Percentiles rank a stretch among this genome's conserved stretches.
Conservation (phyloP, 2,888 invertebrate species). For the Scaptomyza cyrtandrae region DNA sequence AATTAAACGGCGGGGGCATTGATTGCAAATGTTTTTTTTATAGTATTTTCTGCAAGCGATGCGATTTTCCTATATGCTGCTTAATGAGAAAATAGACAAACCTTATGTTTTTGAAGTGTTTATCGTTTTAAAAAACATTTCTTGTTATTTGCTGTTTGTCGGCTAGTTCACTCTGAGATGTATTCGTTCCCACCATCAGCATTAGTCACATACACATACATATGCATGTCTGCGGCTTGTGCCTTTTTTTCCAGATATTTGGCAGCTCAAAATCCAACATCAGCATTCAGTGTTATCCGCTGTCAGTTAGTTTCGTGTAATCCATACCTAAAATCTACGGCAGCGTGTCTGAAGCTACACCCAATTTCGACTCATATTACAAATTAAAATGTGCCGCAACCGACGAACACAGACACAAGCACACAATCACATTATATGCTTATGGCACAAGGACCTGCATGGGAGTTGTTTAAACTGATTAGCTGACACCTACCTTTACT, state of each 20-base stretch:
- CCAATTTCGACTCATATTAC: slow-evolving; percentile 81
- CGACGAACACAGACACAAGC: slow-evolving; percentile 38
- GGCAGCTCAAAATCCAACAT: slow-evolving; percentile 25
- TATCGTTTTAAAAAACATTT: no score
- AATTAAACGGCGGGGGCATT: neutral
- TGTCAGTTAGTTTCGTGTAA: slow-evolving; percentile 61
- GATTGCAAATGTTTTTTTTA: neutral
- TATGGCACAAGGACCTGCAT: slow-evolving; percentile 28
- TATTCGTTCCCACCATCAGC: slow-evolving; percentile 9
- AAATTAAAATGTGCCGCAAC: slow-evolving; percentile 80
- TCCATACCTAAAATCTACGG: slow-evolving; percentile 66
- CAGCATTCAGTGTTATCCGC: slow-evolving; percentile 18
- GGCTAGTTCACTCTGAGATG: no score
- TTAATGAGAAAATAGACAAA: no score
- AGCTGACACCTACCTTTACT: slow-evolving; percentile 48
- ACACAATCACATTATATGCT: neutral
- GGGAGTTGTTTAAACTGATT: slow-evolving; percentile 69
- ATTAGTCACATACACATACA: slow-evolving; percentile 43
- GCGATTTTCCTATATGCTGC: neutral
- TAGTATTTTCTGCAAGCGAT: neutral
- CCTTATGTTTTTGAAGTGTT: no score
- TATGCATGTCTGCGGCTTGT: slow-evolving; percentile 48
- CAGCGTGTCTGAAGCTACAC: slow-evolving; percentile 78
- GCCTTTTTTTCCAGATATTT: slow-evolving; percentile 10
- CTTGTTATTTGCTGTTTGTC: no score